phyloP scores from a whole-genome alignment of 2,113 vertebrate species.

The Neotoma lepida region DNA sequence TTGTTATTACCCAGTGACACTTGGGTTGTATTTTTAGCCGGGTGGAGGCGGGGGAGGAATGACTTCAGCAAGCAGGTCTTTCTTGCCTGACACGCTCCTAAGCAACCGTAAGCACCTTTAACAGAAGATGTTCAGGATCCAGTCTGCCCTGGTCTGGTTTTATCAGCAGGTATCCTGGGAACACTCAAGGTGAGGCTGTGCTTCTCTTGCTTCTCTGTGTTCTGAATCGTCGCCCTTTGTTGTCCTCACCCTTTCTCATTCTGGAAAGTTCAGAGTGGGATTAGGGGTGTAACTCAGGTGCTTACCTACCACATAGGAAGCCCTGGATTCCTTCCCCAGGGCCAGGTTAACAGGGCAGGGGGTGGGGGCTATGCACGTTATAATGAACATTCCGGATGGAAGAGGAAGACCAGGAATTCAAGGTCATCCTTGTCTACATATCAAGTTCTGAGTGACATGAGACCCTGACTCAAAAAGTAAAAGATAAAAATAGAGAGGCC shows the following conservation, averaged over 20 bases:
- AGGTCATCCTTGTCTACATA: not conserved
- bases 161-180: conserved; percentile 4
- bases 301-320: not conserved
- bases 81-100: conserved; percentile 20
- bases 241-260: not conserved
- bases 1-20: conserved; percentile 31
- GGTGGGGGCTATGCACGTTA: too few relatives aligned
- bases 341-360: not conserved
- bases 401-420: not conserved
- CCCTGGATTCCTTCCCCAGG: not conserved
- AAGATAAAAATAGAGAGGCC: not conserved
- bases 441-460: not conserved
- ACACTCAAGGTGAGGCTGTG: not conserved
- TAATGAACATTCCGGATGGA: not conserved
- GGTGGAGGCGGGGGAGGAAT: not conserved
- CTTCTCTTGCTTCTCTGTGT: not conserved
- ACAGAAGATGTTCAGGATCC: conserved; percentile 3
- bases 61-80: conserved; percentile 46
- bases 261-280: not conserved
- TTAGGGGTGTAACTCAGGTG: not conserved
- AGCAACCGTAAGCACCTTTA: not conserved
- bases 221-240: not conserved
- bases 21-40: conserved; percentile 72
- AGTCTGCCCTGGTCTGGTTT: conserved; percentile 34
- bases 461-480: not conserved